Percentiles rank a stretch among this genome's conserved stretches.
These are phyloP conservation scores for Laspeyria flexula DNA, from an alignment of 2,888 invertebrate species.

Conservation along the genomic window DNA sequence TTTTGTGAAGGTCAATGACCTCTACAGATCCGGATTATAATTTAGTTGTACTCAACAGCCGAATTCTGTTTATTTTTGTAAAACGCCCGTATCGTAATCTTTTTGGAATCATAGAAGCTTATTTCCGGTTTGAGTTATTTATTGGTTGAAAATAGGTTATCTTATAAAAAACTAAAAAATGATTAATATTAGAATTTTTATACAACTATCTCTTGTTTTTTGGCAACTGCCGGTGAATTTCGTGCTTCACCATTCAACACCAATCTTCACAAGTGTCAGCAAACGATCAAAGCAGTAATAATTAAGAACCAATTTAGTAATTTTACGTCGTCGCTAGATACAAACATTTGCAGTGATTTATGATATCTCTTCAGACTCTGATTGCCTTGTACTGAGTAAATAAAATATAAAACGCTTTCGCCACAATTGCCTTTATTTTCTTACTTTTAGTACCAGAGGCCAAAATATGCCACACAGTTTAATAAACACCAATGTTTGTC, in stretches of 20 bases:
- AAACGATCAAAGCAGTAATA: background rate
- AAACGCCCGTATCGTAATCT: too few relatives aligned
- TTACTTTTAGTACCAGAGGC: conserved; percentile 25
- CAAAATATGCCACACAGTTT: conserved; percentile 24
- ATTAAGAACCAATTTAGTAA: background rate
- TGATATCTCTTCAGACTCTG: conserved; percentile 19
- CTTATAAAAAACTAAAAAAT: too few relatives aligned
- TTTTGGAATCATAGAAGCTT: too few relatives aligned
- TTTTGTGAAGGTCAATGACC: background rate
- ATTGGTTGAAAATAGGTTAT: too few relatives aligned
- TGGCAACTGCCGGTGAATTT: too few relatives aligned
- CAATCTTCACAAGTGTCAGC: background rate
- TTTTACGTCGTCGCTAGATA: background rate
- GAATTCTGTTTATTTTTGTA: too few relatives aligned
- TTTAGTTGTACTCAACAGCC: background rate
- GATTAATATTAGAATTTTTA: too few relatives aligned
- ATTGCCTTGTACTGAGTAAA: conserved; percentile 31
- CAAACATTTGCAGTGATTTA: conserved; percentile 16
- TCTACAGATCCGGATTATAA: background rate
- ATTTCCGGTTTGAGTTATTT: too few relatives aligned
- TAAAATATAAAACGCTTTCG: conserved; percentile 32
- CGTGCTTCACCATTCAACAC: too few relatives aligned
- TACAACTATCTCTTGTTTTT: too few relatives aligned
- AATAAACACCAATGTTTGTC: conserved; percentile 14
- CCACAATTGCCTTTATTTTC: conserved; percentile 24